These are phyloP conservation scores for Hipparchia sbordonii DNA, from an alignment of 2,888 invertebrate species.

Conservation along the genomic window DNA sequence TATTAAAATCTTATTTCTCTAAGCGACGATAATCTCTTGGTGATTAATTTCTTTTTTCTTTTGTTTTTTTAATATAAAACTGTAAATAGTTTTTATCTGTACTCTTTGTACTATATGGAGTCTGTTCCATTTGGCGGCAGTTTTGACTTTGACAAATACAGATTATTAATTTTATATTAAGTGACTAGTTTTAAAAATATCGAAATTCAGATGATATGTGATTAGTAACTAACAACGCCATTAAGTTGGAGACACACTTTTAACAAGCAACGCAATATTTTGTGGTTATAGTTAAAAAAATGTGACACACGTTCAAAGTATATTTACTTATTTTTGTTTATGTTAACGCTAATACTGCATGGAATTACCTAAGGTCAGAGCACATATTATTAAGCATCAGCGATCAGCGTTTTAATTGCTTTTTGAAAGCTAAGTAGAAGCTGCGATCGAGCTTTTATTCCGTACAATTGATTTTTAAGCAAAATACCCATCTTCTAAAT, in stretches of 20 bases:
- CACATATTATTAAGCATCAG: no score
- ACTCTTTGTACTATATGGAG: conserved; percentile 25
- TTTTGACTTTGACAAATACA: conserved; percentile 27
- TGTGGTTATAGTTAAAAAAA: no score
- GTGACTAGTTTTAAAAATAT: conserved; percentile 11
- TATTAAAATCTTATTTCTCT: conserved; percentile 49
- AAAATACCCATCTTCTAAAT: no score
- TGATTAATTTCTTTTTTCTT: conserved; percentile 27
- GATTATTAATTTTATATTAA: conserved; percentile 21
- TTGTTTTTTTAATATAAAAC: conserved; percentile 47
- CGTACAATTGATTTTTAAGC: no score
- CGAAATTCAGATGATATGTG: conserved; percentile 5
- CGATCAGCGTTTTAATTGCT: no score
- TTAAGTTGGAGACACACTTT: no score
- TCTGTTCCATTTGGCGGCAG: conserved; percentile 30
- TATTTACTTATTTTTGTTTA: no score
- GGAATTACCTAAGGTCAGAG: no score
- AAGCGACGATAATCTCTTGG: conserved; percentile 71
- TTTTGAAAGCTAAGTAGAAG: no score
- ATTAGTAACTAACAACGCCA: conserved; percentile 19
- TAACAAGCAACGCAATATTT: not conserved
- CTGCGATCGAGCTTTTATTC: no score
- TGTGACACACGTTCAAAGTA: no score
- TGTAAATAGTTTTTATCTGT: conserved; percentile 30
- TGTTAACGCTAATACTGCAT: no score